Conservation (phyloP, 2,797 vertebrate genomes). For the Atherinosoma microstoma region DNA sequence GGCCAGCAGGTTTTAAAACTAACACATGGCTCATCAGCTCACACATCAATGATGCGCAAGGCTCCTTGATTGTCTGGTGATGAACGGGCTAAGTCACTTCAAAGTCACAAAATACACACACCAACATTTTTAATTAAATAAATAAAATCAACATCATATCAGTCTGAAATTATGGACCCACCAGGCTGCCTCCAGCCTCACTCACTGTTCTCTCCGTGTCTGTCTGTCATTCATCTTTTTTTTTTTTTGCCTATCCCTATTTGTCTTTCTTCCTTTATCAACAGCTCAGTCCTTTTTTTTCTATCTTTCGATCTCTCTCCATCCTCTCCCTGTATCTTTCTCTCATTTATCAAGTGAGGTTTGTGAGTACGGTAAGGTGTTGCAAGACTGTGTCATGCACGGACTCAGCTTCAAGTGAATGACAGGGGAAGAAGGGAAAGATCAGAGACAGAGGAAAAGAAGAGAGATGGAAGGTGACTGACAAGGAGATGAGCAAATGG, state of each 20-base stretch:
- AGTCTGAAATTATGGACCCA: slow-evolving; percentile 40
- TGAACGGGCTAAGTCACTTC: slow-evolving; percentile 40
- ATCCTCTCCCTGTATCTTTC: slow-evolving; percentile 19
- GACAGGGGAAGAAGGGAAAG: slow-evolving; percentile 30
- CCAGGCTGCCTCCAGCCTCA: slow-evolving; percentile 31
- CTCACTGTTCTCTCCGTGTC: slow-evolving; percentile 51
- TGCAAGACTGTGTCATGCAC: slow-evolving; percentile 58
- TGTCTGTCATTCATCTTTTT: slow-evolving; percentile 51
- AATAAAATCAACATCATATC: slow-evolving; percentile 46
- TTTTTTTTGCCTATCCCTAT: slow-evolving; percentile 49
- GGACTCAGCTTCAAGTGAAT: slow-evolving; percentile 47
- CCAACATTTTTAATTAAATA: slow-evolving; percentile 16
- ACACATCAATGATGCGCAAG: slow-evolving; percentile 3
- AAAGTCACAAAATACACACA: slow-evolving; percentile 44
- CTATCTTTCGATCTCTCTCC: slow-evolving; percentile 25
- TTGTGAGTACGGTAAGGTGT: slow-evolving; percentile 62
- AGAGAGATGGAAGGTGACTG: slow-evolving; percentile 69
- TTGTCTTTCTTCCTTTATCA: slow-evolving; percentile 48
- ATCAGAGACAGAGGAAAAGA: slow-evolving; percentile 16
- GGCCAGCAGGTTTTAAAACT: slow-evolving; percentile 23
- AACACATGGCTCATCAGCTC: slow-evolving; percentile 11
- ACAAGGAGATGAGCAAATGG: slow-evolving; percentile 70
- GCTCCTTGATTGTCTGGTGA: slow-evolving; percentile 29
- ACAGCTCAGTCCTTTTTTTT: slow-evolving; percentile 14
- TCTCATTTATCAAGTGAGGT: slow-evolving; percentile 56